phyloP scores from a whole-genome alignment of 2,888 invertebrate species.

The Drosophila hamatofila region DNA sequence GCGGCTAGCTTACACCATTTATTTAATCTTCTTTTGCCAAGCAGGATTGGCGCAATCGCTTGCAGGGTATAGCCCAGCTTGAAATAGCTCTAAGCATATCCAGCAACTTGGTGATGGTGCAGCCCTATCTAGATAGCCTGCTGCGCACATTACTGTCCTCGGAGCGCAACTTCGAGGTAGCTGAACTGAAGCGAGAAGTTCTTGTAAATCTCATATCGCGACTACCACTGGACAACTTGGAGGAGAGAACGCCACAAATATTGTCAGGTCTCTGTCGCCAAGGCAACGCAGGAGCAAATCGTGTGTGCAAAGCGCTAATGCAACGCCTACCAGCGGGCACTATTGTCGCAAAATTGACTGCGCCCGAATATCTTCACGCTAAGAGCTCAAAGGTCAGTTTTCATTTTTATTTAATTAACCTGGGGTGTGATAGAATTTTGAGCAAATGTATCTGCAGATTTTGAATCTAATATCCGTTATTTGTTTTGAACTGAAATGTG shows the following conservation, averaged over 20 bases:
- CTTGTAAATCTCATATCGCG: slow-evolving; percentile 84
- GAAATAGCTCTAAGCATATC: slow-evolving; percentile 86
- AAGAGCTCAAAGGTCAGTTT: slow-evolving; percentile 85
- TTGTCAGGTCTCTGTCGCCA: slow-evolving; percentile 85
- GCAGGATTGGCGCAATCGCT: slow-evolving; percentile 85
- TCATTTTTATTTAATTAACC: not conserved
- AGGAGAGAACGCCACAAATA: slow-evolving; percentile 84
- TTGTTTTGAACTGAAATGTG: too few species aligned
- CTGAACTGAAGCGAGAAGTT: slow-evolving; percentile 84
- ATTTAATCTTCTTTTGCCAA: slow-evolving; percentile 9
- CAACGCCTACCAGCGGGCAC: slow-evolving; percentile 85
- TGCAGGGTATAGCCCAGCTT: slow-evolving; percentile 81
- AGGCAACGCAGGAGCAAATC: slow-evolving; percentile 84
- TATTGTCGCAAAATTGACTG: slow-evolving; percentile 84
- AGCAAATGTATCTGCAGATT: not conserved
- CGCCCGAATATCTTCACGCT: slow-evolving; percentile 85
- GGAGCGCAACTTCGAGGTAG: slow-evolving; percentile 86
- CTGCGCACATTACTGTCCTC: slow-evolving; percentile 88
- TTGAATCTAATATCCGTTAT: not conserved
- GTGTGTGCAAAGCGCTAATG: slow-evolving; percentile 85
- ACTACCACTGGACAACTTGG: slow-evolving; percentile 85
- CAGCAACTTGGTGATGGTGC: slow-evolving; percentile 86
- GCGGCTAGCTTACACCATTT: slow-evolving; percentile 1
- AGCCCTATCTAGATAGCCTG: slow-evolving; percentile 88
- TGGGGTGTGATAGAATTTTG: too few species aligned